A percentile compares a stretch with the other conserved stretches of the same genome.
Evolutionary conservation across 2,113 vertebrate genomes (phyloP).

Genomic region (Rhynchomys soricoides): DNA sequence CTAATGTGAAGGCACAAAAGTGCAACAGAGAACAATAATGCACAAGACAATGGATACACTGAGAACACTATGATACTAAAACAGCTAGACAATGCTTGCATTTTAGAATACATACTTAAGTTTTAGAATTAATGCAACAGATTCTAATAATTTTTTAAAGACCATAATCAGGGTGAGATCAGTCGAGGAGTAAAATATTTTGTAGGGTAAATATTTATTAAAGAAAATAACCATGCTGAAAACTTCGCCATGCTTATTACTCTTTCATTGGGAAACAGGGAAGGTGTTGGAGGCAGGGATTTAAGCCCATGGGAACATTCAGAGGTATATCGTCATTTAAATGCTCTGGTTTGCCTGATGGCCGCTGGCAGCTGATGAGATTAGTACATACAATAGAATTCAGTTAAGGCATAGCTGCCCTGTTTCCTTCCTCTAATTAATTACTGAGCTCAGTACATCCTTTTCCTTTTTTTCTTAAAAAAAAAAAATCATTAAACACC

Average conservation of each 20-base stretch:
- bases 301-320: background rate
- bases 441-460: conserved; percentile 59
- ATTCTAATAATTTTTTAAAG: conserved; percentile 12
- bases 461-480: conserved; percentile 61
- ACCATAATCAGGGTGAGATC: conserved; percentile 14
- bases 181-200: conserved; percentile 57
- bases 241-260: conserved; percentile 12
- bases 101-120: conserved; percentile 51
- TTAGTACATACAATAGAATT: background rate
- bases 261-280: conserved; percentile 2
- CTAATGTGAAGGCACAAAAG: conserved; percentile 46
- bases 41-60: background rate
- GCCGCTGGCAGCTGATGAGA: conserved; percentile 11
- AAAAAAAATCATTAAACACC: conserved; percentile 65
- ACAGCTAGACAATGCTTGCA: conserved; percentile 17
- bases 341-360: conserved; percentile 38
- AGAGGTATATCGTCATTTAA: background rate
- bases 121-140: conserved; percentile 54
- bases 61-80: conserved; percentile 30
- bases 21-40: conserved; percentile 27
- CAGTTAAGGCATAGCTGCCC: conserved; percentile 30
- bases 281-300: background rate
- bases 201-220: conserved; percentile 40
- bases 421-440: conserved; percentile 73
- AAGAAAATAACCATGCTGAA: conserved; percentile 49